Evolutionary conservation across 2,113 vertebrate species (phyloP).

Genomic region (Myxocyprinus asiaticus): DNA sequence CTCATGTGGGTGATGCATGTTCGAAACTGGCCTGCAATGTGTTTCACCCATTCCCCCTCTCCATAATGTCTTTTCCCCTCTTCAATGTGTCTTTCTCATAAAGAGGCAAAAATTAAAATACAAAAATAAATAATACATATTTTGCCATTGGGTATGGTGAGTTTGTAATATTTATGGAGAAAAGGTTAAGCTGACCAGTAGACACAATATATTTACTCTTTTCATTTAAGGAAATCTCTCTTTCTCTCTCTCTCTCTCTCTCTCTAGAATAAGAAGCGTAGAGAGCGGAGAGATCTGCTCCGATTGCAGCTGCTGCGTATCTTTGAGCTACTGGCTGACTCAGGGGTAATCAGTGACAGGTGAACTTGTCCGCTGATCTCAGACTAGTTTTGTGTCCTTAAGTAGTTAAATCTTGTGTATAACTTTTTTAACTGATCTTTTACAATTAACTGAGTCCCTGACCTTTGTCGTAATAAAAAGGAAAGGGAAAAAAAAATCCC

Average conservation of each 20-base stretch:
- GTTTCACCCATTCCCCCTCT: no score
- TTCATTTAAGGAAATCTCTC: no score
- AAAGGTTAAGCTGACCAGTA: no score
- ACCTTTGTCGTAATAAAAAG: not conserved
- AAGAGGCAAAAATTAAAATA: not conserved
- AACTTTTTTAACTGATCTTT: not conserved
- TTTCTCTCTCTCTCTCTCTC: conserved; percentile 1
- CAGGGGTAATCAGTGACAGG: conserved; percentile 98
- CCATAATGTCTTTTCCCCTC: no score
- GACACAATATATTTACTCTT: no score
- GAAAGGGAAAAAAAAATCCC: conserved; percentile 8
- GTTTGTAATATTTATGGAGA: no score
- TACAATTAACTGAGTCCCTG: not conserved
- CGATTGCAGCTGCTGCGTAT: conserved; percentile 91
- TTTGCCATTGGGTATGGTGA: no score
- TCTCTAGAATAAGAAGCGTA: conserved; percentile 92
- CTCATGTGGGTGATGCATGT: not conserved
- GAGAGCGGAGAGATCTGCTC: conserved; percentile 91
- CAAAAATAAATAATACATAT: not conserved
- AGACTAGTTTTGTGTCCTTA: not conserved
- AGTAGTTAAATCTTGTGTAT: not conserved
- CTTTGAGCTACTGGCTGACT: conserved; percentile 95
- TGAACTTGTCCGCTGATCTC: conserved; percentile 57
- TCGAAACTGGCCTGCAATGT: not conserved
- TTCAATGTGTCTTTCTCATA: not conserved